These are phyloP conservation scores for Corythoichthys haematopterus DNA, from an alignment of 2,113 vertebrate species.

Conservation along the genomic window DNA sequence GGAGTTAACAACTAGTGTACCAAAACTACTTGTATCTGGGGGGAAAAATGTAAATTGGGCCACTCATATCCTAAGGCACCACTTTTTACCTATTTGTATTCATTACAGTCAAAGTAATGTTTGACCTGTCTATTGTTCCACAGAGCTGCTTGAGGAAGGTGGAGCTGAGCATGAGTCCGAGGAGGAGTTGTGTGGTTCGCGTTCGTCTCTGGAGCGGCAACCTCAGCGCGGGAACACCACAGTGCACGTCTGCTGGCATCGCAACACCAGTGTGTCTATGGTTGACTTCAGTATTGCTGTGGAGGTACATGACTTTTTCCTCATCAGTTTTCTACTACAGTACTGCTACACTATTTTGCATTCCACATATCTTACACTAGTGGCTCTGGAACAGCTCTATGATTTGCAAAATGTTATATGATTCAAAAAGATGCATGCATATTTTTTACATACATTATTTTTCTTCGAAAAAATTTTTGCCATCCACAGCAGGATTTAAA, in stretches of 20 bases:
- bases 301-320: constrained; percentile 75
- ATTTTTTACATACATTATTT: too few species aligned
- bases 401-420: too few species aligned
- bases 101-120: neutral
- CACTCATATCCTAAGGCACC: too few species aligned
- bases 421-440: too few species aligned
- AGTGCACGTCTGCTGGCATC: constrained; percentile 97
- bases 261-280: constrained; percentile 98
- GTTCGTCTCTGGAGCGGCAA: constrained; percentile 89
- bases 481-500: too few species aligned
- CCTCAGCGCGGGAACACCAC: constrained; percentile 94
- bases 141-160: constrained; percentile 85
- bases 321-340: neutral
- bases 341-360: neutral
- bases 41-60: too few species aligned
- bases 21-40: too few species aligned
- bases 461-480: too few species aligned
- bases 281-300: constrained; percentile 95
- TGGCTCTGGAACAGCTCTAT: too few species aligned
- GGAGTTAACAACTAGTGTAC: too few species aligned
- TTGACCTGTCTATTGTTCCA: constrained; percentile 1
- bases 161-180: constrained; percentile 88
- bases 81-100: neutral
- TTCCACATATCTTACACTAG: too few species aligned
- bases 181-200: constrained; percentile 88